A percentile compares a stretch with the other conserved stretches of the same genome.
Conservation (phyloP, 2,888 invertebrate genomes). For the Mimas tiliae region DNA sequence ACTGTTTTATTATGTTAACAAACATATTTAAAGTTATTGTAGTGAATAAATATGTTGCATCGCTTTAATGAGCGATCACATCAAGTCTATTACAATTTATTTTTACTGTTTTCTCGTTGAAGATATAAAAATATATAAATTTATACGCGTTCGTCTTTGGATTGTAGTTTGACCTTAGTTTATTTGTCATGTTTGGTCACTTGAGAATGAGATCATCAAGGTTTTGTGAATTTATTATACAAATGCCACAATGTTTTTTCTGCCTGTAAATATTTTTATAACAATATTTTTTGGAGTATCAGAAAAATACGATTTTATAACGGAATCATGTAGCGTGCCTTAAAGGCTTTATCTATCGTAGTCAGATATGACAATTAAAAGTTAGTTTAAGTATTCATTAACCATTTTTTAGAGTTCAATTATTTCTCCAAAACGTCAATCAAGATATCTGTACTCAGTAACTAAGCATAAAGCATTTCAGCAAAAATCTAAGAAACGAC, state of each 20-base stretch:
- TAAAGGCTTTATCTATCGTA: too few species aligned
- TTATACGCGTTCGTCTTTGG: slow-evolving; percentile 4
- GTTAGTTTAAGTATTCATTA: too few species aligned
- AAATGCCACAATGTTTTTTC: background rate
- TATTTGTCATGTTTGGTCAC: slow-evolving; percentile 21
- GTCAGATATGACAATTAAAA: too few species aligned
- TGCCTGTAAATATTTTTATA: background rate
- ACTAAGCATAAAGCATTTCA: too few species aligned
- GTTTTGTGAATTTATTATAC: slow-evolving; percentile 14
- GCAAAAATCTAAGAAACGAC: too few species aligned
- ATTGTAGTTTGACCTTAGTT: slow-evolving; percentile 20
- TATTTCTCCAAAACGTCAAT: too few species aligned
- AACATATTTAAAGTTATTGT: slow-evolving; percentile 25
- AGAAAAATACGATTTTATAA: background rate
- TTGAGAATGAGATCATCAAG: slow-evolving; percentile 21
- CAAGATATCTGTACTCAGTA: too few species aligned
- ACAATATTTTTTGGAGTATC: background rate
- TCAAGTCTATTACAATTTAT: slow-evolving; percentile 1
- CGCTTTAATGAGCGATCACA: background rate
- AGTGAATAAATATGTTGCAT: slow-evolving; percentile 20
- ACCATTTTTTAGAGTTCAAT: too few species aligned
- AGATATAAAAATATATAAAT: background rate
- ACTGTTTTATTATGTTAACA: slow-evolving; percentile 24
- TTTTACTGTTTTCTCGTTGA: background rate
- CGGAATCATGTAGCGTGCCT: too few species aligned